These are phyloP conservation scores for Anguilla japonica DNA, from an alignment of 2,113 vertebrate genomes.

Conservation along the genomic window DNA sequence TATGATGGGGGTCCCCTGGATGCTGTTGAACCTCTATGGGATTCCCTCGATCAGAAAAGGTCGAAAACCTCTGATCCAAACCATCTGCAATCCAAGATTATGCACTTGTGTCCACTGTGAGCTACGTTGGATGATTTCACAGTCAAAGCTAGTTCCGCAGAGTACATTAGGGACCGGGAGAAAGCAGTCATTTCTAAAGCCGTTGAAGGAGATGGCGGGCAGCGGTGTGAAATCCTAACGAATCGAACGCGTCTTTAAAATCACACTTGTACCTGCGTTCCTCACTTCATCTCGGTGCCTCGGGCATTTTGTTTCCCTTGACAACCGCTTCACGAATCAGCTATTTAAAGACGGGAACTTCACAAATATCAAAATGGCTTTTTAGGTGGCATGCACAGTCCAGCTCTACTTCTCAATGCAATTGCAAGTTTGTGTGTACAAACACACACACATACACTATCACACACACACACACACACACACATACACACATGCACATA, in stretches of 20 bases:
- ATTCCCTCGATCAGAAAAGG: too few relatives aligned
- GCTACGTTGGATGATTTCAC: not conserved
- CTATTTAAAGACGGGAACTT: not conserved
- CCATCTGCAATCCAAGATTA: not conserved
- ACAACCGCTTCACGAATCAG: conserved; percentile 9
- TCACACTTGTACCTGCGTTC: not conserved
- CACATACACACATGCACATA: too few relatives aligned
- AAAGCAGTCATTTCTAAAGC: not conserved
- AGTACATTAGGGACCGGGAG: too few relatives aligned
- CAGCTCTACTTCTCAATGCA: not conserved
- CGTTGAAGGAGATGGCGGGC: not conserved
- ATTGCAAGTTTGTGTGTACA: not conserved
- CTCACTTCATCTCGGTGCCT: conserved; percentile 16
- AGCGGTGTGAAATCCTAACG: not conserved
- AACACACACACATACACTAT: too few relatives aligned
- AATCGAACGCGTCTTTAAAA: not conserved
- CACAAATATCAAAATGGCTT: not conserved
- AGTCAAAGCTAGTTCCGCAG: not conserved
- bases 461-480: too few relatives aligned
- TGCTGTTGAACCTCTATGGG: too few relatives aligned
- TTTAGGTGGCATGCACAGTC: not conserved
- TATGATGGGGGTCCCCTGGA: too few relatives aligned
- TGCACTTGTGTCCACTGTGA: not conserved
- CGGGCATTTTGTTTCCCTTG: conserved; percentile 33
- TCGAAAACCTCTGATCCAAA: too few relatives aligned